Conservation (phyloP, 2,113 vertebrate species). For the Salvelinus alpinus region DNA sequence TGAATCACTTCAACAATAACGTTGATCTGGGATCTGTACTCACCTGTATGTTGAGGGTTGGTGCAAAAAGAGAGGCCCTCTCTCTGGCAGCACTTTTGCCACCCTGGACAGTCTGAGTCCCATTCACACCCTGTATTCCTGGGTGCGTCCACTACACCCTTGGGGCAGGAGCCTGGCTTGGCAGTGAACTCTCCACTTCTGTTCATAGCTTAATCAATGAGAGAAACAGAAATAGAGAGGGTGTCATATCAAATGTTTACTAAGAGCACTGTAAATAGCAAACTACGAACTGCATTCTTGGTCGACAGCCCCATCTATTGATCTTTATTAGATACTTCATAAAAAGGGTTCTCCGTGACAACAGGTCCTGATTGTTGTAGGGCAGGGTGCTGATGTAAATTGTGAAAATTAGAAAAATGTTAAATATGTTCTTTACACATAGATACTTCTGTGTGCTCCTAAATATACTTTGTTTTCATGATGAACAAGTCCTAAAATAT, state of each 20-base stretch:
- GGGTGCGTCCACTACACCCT: conserved; percentile 12
- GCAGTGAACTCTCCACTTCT: conserved; percentile 73
- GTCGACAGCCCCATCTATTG: conserved; percentile 49
- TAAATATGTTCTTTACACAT: background rate
- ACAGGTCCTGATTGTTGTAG: background rate
- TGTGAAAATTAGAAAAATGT: background rate
- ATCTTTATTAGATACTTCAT: conserved; percentile 9
- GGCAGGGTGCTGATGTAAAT: background rate
- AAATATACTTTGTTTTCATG: background rate
- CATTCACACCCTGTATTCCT: conserved; percentile 64
- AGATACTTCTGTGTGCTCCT: background rate
- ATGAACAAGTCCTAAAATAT: background rate
- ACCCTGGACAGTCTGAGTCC: conserved; percentile 84
- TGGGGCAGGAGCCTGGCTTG: conserved; percentile 83
- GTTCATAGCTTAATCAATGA: conserved; percentile 69
- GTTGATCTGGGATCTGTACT: conserved; percentile 32
- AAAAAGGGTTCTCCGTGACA: conserved; percentile 18
- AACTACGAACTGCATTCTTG: conserved; percentile 19
- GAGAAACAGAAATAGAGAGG: too few relatives aligned
- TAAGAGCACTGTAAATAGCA: conserved; percentile 24
- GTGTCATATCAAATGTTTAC: conserved; percentile 54
- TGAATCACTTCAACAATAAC: background rate
- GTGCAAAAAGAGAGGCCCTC: conserved; percentile 50
- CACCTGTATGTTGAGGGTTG: conserved; percentile 57
- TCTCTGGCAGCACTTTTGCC: conserved; percentile 86